Percentiles rank a stretch among this genome's conserved stretches.
phyloP scores from a whole-genome alignment of 2,888 invertebrate genomes.

The Cecidostiba fungosa region DNA sequence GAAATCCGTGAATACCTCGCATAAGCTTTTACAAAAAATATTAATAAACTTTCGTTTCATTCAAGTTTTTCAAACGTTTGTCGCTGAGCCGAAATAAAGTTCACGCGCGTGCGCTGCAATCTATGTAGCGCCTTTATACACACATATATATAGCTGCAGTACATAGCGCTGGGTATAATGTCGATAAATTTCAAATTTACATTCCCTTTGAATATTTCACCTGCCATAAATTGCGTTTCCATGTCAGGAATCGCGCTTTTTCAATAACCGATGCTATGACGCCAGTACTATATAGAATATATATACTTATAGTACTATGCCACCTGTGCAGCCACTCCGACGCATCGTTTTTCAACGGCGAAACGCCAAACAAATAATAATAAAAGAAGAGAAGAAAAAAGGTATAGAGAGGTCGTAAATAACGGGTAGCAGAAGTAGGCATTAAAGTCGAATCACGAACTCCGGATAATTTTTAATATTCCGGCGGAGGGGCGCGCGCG shows the following conservation, averaged over 20 bases:
- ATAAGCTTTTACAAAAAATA: slow-evolving; percentile 29
- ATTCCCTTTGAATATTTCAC: slow-evolving; percentile 59
- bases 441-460: slow-evolving; percentile 59
- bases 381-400: slow-evolving; percentile 9
- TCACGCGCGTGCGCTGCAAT: neutral
- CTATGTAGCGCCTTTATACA: neutral
- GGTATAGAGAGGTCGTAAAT: slow-evolving; percentile 41
- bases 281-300: neutral
- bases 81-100: neutral
- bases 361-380: slow-evolving; percentile 42
- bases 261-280: slow-evolving; percentile 52
- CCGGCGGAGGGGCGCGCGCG: neutral
- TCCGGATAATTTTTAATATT: slow-evolving; percentile 58
- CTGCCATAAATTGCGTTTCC: slow-evolving; percentile 61
- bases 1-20: neutral
- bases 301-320: neutral
- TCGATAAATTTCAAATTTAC: slow-evolving; percentile 61
- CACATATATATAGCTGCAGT: neutral
- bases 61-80: slow-evolving; percentile 4
- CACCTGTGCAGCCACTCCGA: slow-evolving; percentile 8
- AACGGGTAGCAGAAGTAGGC: slow-evolving; percentile 31
- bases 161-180: slow-evolving; percentile 7
- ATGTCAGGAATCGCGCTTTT: slow-evolving; percentile 59
- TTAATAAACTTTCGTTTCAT: slow-evolving; percentile 44
- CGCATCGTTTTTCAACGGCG: slow-evolving; percentile 56